Evolutionary conservation across 2,113 vertebrate genomes (phyloP).

Genomic region (Mastomys natalensis): DNA sequence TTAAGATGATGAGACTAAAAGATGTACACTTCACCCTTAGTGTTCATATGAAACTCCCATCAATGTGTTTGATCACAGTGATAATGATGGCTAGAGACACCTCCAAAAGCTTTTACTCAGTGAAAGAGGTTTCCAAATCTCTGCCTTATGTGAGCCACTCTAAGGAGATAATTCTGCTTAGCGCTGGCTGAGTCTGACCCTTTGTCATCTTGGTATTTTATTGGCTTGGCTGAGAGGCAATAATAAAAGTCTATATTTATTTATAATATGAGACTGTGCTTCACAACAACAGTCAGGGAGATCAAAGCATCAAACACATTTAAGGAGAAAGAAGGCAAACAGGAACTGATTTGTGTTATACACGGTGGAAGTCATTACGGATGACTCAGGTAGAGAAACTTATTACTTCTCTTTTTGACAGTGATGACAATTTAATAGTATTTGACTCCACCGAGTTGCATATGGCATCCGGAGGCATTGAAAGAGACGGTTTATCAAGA

Average conservation of each 20-base stretch:
- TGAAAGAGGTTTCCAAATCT: conserved; percentile 59
- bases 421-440: conserved; percentile 90
- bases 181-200: conserved; percentile 70
- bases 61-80: conserved; percentile 53
- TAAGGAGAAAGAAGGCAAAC: conserved; percentile 77
- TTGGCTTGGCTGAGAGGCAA: conserved; percentile 80
- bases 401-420: conserved; percentile 83
- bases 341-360: conserved; percentile 84
- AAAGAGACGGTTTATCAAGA: conserved; percentile 88
- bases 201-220: conserved; percentile 79
- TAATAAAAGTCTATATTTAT: conserved; percentile 85
- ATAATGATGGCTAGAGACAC: conserved; percentile 65
- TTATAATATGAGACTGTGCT: conserved; percentile 83
- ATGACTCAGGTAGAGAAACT: conserved; percentile 87
- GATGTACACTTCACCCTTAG: conserved; percentile 1
- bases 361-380: conserved; percentile 85
- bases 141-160: conserved; percentile 73
- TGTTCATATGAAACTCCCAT: conserved; percentile 61
- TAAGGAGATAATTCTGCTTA: conserved; percentile 67
- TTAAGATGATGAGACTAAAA: conserved; percentile 54
- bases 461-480: conserved; percentile 83
- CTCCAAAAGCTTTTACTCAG: conserved; percentile 31
- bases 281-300: conserved; percentile 60
- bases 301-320: conserved; percentile 82
- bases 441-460: conserved; percentile 86